These are phyloP conservation scores for Thymelicus acteon DNA, from an alignment of 2,888 invertebrate genomes.

Conservation along the genomic window DNA sequence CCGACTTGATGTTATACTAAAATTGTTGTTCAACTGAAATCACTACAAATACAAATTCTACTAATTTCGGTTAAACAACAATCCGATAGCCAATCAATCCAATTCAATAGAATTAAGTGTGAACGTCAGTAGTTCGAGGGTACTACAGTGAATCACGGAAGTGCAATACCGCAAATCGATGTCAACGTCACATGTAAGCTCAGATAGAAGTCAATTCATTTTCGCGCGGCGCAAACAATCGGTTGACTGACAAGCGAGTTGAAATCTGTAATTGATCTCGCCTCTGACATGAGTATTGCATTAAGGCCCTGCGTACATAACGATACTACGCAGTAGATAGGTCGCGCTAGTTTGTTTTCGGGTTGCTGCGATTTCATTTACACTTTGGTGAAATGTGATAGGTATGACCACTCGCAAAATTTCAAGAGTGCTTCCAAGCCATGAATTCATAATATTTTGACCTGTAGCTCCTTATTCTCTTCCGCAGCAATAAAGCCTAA, in stretches of 20 bases:
- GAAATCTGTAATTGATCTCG: slow-evolving; percentile 35
- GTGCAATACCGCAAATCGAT: slow-evolving; percentile 22
- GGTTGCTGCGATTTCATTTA: not conserved
- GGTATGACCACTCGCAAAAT: no score
- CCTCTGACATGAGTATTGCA: slow-evolving; percentile 26
- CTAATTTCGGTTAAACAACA: not conserved
- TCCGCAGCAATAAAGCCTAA: no score
- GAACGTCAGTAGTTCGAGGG: slow-evolving; percentile 3
- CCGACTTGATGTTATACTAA: no score
- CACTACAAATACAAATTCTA: not conserved
- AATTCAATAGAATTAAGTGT: slow-evolving; percentile 6
- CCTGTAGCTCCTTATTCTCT: no score
- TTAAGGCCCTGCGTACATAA: slow-evolving; percentile 10
- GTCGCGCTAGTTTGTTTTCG: not conserved
- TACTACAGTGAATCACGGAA: slow-evolving; percentile 10
- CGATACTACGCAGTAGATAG: not conserved
- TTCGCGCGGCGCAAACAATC: slow-evolving; percentile 33
- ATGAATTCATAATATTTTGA: no score
- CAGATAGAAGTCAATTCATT: slow-evolving; percentile 26
- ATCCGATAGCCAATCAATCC: slow-evolving; percentile 4
- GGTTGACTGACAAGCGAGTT: slow-evolving; percentile 32
- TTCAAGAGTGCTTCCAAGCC: no score
- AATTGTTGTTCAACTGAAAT: no score
- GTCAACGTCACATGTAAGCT: slow-evolving; percentile 25
- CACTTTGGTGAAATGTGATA: no score